Conservation (phyloP, 1,140 invertebrate species). For the Armadillidium nasatum region DNA sequence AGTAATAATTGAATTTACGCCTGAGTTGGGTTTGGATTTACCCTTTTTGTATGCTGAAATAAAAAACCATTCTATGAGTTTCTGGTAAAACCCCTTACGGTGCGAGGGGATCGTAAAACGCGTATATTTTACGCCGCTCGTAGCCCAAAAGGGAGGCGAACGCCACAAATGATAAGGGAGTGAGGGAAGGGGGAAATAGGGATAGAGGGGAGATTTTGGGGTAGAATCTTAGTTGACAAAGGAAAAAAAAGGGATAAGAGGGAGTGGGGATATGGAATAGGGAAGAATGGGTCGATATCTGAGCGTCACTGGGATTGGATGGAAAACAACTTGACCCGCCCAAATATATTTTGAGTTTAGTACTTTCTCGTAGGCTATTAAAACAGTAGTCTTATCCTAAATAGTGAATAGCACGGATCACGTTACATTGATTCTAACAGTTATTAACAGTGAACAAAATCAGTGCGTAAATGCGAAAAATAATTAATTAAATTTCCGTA, state of each 20-base stretch:
- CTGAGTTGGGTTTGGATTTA: no score
- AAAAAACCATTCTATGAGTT: no score
- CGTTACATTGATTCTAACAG: neutral
- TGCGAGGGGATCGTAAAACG: no score
- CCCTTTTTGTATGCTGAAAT: no score
- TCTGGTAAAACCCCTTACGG: no score
- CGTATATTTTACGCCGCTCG: no score
- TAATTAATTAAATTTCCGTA: no score
- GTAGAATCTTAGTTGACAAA: no score
- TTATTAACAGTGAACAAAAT: neutral
- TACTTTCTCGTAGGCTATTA: neutral
- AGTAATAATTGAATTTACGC: no score
- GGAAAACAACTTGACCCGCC: neutral
- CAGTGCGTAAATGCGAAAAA: neutral
- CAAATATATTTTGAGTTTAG: neutral
- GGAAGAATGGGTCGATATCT: conserved; percentile 7
- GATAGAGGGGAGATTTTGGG: neutral
- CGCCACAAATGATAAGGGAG: neutral
- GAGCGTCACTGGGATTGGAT: conserved; percentile 5
- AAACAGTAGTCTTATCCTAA: neutral
- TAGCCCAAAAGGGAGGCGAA: no score
- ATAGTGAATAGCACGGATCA: neutral
- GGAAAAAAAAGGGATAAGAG: neutral
- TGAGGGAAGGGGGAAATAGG: neutral
- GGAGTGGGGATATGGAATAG: neutral